phyloP scores from a whole-genome alignment of 2,113 vertebrate species.

The Phalacrocorax carbo region DNA sequence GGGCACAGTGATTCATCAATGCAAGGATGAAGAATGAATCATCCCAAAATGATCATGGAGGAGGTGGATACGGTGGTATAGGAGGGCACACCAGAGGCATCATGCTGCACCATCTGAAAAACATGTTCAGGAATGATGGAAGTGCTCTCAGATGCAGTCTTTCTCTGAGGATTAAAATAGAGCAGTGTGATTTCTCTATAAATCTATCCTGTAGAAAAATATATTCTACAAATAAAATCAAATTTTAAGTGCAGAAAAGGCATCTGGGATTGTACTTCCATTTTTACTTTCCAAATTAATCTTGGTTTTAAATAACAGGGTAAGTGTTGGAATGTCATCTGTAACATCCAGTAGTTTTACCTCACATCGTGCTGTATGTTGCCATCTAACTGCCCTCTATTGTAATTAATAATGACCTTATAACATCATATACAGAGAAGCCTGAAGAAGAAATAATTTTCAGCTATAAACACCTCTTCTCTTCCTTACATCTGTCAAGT shows the following conservation, averaged over 20 bases:
- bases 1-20: slow-evolving; percentile 30
- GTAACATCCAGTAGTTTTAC: background rate
- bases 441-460: background rate
- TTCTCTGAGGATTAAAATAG: background rate
- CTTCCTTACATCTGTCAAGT: background rate
- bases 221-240: background rate
- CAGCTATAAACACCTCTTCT: background rate
- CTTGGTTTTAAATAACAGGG: background rate
- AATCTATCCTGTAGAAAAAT: background rate
- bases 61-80: background rate
- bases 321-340: background rate
- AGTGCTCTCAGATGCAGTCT: background rate
- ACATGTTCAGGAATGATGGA: background rate
- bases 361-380: background rate
- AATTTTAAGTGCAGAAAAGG: background rate
- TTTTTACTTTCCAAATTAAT: background rate
- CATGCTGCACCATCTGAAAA: background rate
- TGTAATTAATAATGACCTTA: background rate
- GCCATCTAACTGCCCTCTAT: background rate
- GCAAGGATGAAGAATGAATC: slow-evolving; percentile 34
- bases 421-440: background rate
- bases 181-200: background rate
- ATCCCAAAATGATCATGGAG: slow-evolving; percentile 33
- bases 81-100: background rate
- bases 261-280: background rate